phyloP scores from a whole-genome alignment of 1,140 invertebrate genomes.

The Phymorhynchus buccinoides region DNA sequence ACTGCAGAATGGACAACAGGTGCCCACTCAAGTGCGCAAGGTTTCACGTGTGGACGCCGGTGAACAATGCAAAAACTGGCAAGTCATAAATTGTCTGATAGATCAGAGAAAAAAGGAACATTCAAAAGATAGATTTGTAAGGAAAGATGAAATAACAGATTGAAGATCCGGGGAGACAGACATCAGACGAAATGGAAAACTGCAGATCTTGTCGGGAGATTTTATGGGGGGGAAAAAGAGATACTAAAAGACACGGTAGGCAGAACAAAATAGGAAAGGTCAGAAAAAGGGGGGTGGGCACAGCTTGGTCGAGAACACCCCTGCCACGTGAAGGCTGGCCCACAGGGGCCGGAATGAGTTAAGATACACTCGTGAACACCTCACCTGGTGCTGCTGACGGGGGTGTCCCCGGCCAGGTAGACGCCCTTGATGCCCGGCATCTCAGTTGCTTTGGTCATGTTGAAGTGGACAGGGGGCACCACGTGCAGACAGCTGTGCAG shows the following conservation, averaged over 20 bases:
- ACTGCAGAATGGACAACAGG: too few relatives aligned
- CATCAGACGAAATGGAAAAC: neutral
- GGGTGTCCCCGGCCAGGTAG: neutral
- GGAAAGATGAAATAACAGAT: too few relatives aligned
- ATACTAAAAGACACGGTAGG: neutral
- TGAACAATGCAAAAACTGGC: too few relatives aligned
- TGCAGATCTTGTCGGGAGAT: too few relatives aligned
- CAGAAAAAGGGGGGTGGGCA: neutral
- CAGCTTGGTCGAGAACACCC: neutral
- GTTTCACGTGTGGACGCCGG: too few relatives aligned
- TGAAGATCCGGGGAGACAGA: too few relatives aligned
- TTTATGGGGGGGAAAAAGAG: neutral
- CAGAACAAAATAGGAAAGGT: neutral
- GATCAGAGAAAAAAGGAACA: too few relatives aligned
- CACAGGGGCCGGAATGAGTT: neutral
- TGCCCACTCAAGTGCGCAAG: too few relatives aligned
- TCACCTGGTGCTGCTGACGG: neutral
- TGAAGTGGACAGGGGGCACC: conserved; percentile 2
- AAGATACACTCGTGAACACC: neutral
- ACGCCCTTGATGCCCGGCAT: neutral
- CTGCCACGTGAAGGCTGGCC: too few relatives aligned
- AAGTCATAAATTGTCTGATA: too few relatives aligned
- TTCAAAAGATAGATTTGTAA: too few relatives aligned
- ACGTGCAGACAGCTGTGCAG: neutral
- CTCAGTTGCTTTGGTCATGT: neutral